Evolutionary conservation across 2,797 vertebrate genomes (phyloP), one percentile per base, ranked within the genome.

Genomic region (Peromyscus melanophrys): DNA sequence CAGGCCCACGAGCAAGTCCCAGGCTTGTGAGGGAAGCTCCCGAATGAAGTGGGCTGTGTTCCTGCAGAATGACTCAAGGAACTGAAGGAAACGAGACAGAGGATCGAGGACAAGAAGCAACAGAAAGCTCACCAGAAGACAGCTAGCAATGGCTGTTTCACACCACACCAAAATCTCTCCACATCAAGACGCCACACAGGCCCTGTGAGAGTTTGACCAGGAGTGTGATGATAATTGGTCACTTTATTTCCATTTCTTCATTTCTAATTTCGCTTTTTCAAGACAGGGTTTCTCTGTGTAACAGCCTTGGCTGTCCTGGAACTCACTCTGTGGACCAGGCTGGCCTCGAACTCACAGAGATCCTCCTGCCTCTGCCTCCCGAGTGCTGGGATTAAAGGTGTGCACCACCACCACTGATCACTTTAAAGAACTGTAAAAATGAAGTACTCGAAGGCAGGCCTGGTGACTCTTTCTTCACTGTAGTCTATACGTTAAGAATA

Each of bases 381-480:
- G 1, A 37, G 67, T 19, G 7, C 16, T 21, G 17, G 67, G 67
- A 71, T 71, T 37, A 71, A 71, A 71, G n/a, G n/a, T 71, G 67
- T n/a, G 34, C 34, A 21, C 34, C 34, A 71, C 34, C 67, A 34
- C 65, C 21, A 87, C 12, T 46, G 59, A 2, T 31, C 27, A 21
- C 82, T 93, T 87, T 77, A 61, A 94, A n/a, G 82, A 65, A 31
- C 75, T 59, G 34, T 65, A 73, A 65, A 92, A 97, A 95, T 0
- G 0, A 37, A 77, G 95, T 81, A 34, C 92, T 40, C 83, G 59
- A 84, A 65, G 29, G 82, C 82, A 6, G 59, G 59, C 59, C 16
- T 46, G 82, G 27, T 1, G 40, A 4, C 75, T 97, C 92, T 46
- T 91, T 21, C 69, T 29, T 59, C 25, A 73, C 13, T 43, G 37